These are phyloP conservation scores for Plagodis dolabraria DNA, from an alignment of 2,888 invertebrate species.

Conservation along the genomic window DNA sequence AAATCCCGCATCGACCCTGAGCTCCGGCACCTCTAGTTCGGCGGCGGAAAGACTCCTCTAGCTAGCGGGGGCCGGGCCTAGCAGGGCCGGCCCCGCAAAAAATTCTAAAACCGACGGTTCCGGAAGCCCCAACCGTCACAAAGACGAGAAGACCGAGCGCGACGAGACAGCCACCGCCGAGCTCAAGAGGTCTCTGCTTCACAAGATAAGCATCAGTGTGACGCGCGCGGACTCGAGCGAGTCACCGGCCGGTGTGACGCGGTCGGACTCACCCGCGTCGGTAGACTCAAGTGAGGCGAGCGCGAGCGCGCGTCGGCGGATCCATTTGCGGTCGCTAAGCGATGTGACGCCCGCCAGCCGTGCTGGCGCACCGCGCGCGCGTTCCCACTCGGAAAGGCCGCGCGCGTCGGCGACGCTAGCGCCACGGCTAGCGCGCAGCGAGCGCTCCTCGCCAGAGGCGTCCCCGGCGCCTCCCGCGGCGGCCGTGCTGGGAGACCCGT, in stretches of 20 bases:
- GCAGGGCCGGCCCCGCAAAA: slow-evolving; percentile 81
- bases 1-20: slow-evolving; percentile 84
- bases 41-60: slow-evolving; percentile 91
- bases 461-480: slow-evolving; percentile 41
- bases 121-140: slow-evolving; percentile 55
- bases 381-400: slow-evolving; percentile 74
- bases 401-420: slow-evolving; percentile 50
- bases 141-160: slow-evolving; percentile 52
- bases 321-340: slow-evolving; percentile 76
- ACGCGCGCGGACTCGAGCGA: slow-evolving; percentile 74
- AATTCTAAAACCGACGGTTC: slow-evolving; percentile 58
- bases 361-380: slow-evolving; percentile 65
- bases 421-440: slow-evolving; percentile 49
- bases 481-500: slow-evolving; percentile 54
- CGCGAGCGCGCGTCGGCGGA: slow-evolving; percentile 68
- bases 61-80: slow-evolving; percentile 88
- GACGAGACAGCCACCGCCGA: slow-evolving; percentile 44
- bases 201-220: slow-evolving; percentile 76
- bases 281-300: slow-evolving; percentile 62
- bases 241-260: slow-evolving; percentile 59
- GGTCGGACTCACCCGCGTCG: slow-evolving; percentile 63
- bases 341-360: slow-evolving; percentile 76
- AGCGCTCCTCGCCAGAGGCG: slow-evolving; percentile 61
- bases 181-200: slow-evolving; percentile 48
- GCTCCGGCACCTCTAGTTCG: slow-evolving; percentile 88